Evolutionary conservation across 64 coral and sea anemone species (phyloP).

Genomic region (Stylophora pistillata): DNA sequence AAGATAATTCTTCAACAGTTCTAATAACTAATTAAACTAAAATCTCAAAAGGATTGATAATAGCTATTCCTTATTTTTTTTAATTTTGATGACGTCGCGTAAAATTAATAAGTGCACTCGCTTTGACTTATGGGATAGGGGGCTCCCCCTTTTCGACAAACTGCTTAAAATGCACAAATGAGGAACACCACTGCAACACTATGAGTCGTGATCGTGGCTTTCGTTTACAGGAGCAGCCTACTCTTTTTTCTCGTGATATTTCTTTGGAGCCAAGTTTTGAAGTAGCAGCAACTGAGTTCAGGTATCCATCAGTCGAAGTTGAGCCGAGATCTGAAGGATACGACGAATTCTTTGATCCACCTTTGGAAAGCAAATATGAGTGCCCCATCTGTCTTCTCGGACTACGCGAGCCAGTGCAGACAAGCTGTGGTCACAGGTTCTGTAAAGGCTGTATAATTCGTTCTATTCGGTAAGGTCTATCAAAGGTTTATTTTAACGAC

Average conservation of each 20-base stretch:
- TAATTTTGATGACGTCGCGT: too few relatives aligned
- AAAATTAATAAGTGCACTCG: too few relatives aligned
- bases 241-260: not conserved
- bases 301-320: not conserved
- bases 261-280: not conserved
- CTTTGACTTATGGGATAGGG: too few relatives aligned
- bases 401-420: slow-evolving; percentile 57
- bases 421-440: slow-evolving; percentile 47
- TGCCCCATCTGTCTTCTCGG: slow-evolving; percentile 66
- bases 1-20: too few relatives aligned
- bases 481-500: too few relatives aligned
- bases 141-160: too few relatives aligned
- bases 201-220: too few relatives aligned
- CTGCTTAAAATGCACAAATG: too few relatives aligned
- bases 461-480: slow-evolving; percentile 30
- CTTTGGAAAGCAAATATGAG: slow-evolving; percentile 58
- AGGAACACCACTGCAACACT: too few relatives aligned
- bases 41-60: too few relatives aligned
- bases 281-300: not conserved
- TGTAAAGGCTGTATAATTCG: slow-evolving; percentile 45
- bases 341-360: slow-evolving; percentile 60
- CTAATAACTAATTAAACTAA: too few relatives aligned
- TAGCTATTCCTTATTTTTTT: too few relatives aligned
- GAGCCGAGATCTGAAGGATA: slow-evolving; percentile 19
- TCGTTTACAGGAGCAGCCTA: not conserved